These are phyloP conservation scores for Cantharis rufa DNA, from an alignment of 2,888 invertebrate genomes.

Conservation along the genomic window DNA sequence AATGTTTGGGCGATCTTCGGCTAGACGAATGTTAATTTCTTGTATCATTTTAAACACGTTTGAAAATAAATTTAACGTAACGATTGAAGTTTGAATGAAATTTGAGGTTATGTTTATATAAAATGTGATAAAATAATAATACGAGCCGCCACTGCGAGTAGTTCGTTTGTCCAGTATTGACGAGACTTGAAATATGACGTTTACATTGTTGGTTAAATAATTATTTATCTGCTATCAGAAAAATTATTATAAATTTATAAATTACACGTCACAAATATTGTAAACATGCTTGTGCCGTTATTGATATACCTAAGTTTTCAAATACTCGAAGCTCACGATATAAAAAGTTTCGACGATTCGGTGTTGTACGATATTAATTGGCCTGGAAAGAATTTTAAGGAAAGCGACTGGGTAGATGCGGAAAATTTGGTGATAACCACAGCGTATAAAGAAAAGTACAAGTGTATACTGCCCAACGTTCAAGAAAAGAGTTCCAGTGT, in stretches of 20 bases:
- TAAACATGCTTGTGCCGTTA: neutral
- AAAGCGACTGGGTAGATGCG: conserved; percentile 47
- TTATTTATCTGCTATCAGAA: neutral
- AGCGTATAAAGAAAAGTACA: conserved; percentile 79
- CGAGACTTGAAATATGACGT: neutral
- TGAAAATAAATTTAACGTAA: neutral
- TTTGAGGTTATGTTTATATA: neutral
- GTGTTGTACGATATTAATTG: conserved; percentile 80
- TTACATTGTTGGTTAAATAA: neutral
- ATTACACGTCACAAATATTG: neutral
- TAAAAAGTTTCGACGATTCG: conserved; percentile 81
- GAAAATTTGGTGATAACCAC: conserved; percentile 74
- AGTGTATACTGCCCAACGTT: conserved; percentile 77
- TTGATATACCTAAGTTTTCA: neutral
- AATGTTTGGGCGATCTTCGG: conserved; percentile 67
- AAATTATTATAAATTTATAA: neutral
- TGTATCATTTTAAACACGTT: conserved; percentile 54
- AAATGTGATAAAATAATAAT: no score
- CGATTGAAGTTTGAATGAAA: neutral
- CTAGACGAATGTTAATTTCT: conserved; percentile 66
- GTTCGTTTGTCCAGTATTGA: neutral
- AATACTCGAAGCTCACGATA: conserved; percentile 58
- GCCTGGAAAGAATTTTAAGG: conserved; percentile 61
- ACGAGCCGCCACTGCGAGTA: neutral
- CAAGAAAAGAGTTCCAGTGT: conserved; percentile 59